phyloP scores from a whole-genome alignment of 2,113 vertebrate species.

The Cisticola juncidis region DNA sequence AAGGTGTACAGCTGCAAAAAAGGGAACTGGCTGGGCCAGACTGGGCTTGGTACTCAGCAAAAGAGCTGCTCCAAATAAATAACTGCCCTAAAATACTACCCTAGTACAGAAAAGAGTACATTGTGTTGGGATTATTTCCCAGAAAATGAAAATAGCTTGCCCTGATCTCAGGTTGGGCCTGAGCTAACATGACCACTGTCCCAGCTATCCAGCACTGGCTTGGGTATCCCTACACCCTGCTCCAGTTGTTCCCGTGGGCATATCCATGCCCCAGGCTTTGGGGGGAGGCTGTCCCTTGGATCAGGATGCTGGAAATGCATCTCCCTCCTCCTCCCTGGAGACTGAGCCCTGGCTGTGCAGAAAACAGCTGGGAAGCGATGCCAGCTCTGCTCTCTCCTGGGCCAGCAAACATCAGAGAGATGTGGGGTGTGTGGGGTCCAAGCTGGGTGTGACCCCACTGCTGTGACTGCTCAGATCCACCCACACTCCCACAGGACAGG shows the following conservation, averaged over 20 bases:
- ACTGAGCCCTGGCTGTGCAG: not conserved
- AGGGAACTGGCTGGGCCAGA: not conserved
- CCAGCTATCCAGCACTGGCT: not conserved
- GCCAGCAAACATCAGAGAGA: not conserved
- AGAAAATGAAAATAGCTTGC: not conserved
- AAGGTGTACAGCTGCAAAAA: accelerated
- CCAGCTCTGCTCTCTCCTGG: not conserved
- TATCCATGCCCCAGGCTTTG: not conserved
- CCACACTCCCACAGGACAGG: not conserved
- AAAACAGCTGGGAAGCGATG: not conserved
- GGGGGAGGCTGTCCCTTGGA: not conserved
- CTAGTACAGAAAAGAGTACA: not conserved
- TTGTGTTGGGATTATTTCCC: not conserved
- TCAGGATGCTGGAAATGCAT: not conserved
- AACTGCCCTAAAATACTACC: not conserved
- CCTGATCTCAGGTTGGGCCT: not conserved
- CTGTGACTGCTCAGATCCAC: not conserved
- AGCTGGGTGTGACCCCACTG: not conserved
- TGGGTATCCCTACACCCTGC: not conserved
- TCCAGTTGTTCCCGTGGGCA: accelerated
- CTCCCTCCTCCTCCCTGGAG: accelerated
- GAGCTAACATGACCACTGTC: not conserved
- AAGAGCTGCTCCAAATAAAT: not conserved
- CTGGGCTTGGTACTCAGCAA: not conserved
- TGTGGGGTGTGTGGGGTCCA: accelerated